phyloP scores from a whole-genome alignment of 2,797 vertebrate genomes.

The Melanotaenia pygmaea region DNA sequence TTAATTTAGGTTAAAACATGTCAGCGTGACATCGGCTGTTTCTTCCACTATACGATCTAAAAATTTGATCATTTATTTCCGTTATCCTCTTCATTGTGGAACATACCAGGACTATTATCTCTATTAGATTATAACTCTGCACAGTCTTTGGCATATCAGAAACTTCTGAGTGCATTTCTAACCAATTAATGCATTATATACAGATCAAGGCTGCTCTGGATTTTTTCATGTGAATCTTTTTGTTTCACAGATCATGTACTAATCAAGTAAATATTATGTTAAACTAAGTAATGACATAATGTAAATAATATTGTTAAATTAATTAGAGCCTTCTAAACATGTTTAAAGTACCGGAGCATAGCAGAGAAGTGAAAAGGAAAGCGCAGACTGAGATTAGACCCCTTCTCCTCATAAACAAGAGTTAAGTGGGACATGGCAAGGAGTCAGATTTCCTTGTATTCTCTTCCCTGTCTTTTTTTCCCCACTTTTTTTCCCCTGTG shows the following conservation, averaged over 20 bases:
- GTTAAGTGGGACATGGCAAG: conserved; percentile 76
- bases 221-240: conserved; percentile 11
- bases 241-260: conserved; percentile 28
- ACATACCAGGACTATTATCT: conserved; percentile 46
- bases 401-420: conserved; percentile 77
- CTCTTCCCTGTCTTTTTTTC: conserved; percentile 78
- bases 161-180: conserved; percentile 37
- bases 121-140: conserved; percentile 64
- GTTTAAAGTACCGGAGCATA: conserved; percentile 11
- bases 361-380: conserved; percentile 32
- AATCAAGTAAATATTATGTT: conserved; percentile 27
- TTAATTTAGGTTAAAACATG: conserved; percentile 33
- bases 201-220: conserved; percentile 25
- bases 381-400: conserved; percentile 59
- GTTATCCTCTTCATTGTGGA: conserved; percentile 47
- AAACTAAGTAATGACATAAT: background rate
- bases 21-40: conserved; percentile 22
- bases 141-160: conserved; percentile 40
- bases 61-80: conserved; percentile 28
- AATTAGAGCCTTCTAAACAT: conserved; percentile 1
- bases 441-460: conserved; percentile 86
- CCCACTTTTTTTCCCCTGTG: conserved; percentile 76
- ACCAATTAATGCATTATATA: conserved; percentile 50
- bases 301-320: background rate
- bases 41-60: conserved; percentile 37